Conservation (phyloP, 2,888 invertebrate genomes). For the Theretra japonica region DNA sequence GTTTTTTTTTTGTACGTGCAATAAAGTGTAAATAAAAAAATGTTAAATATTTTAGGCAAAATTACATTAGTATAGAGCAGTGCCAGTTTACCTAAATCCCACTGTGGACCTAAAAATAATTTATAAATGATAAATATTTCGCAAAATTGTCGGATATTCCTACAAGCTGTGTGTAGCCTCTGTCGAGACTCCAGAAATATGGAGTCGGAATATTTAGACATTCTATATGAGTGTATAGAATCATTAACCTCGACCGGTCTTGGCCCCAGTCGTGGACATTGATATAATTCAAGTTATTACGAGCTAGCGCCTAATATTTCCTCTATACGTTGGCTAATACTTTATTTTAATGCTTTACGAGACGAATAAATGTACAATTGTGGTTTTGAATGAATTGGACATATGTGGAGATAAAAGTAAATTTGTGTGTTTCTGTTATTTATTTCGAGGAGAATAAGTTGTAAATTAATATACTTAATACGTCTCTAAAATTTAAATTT, state of each 20-base stretch:
- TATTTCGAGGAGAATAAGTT: too few species aligned
- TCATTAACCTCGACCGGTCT: conserved; percentile 32
- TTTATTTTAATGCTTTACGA: not conserved
- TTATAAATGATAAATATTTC: not conserved
- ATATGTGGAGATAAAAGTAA: too few species aligned
- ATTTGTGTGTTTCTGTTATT: too few species aligned
- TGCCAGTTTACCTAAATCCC: too few species aligned
- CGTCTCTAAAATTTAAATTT: too few species aligned
- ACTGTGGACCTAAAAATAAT: not conserved
- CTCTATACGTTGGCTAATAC: conserved; percentile 10
- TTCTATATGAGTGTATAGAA: conserved; percentile 25
- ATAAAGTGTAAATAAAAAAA: too few species aligned
- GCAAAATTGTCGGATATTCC: not conserved
- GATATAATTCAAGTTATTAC: conserved; percentile 24
- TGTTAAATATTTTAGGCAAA: too few species aligned
- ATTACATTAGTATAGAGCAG: too few species aligned
- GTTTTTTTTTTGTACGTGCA: too few species aligned
- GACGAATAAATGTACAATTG: not conserved
- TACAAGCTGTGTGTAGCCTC: not conserved
- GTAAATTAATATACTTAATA: too few species aligned
- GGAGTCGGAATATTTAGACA: conserved; percentile 32
- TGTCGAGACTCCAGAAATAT: conserved; percentile 30
- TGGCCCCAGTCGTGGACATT: conserved; percentile 29
- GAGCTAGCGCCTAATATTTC: conserved; percentile 10
- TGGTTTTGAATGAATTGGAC: too few species aligned